phyloP scores from a whole-genome alignment of 1,140 invertebrate genomes.

The Drosophila bipectinata region DNA sequence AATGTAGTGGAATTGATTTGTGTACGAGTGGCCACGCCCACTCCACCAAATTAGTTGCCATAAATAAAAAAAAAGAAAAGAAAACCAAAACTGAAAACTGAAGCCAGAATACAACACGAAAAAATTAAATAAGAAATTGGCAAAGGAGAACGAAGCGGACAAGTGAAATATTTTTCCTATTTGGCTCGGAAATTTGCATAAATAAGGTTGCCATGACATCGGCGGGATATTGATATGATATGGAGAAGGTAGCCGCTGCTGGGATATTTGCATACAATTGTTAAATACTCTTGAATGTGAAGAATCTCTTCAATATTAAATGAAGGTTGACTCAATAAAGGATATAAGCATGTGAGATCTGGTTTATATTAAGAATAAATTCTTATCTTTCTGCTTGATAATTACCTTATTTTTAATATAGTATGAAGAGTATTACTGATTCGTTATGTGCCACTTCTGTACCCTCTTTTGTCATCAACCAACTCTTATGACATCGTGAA shows the following conservation, averaged over 20 bases:
- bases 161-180: conserved; percentile 55
- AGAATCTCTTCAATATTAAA: not conserved
- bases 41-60: conserved; percentile 71
- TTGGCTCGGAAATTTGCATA: conserved; percentile 52
- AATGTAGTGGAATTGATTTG: conserved; percentile 82
- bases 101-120: conserved; percentile 27
- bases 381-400: no score
- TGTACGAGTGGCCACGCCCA: conserved; percentile 68
- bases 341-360: no score
- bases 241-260: conserved; percentile 32
- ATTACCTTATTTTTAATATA: not conserved
- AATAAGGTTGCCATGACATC: conserved; percentile 49
- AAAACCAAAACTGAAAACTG: conserved; percentile 16
- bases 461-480: conserved; percentile 20
- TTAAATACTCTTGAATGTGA: not conserved
- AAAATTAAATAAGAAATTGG: conserved; percentile 65
- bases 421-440: conserved; percentile 8
- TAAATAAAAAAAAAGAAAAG: conserved; percentile 62
- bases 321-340: not conserved
- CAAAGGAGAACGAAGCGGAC: conserved; percentile 36
- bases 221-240: conserved; percentile 50
- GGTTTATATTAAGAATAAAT: no score
- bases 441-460: not conserved
- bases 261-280: conserved; percentile 39
- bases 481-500: conserved; percentile 67